phyloP scores from a whole-genome alignment of 2,888 invertebrate species.

The Lymantria dispar region DNA sequence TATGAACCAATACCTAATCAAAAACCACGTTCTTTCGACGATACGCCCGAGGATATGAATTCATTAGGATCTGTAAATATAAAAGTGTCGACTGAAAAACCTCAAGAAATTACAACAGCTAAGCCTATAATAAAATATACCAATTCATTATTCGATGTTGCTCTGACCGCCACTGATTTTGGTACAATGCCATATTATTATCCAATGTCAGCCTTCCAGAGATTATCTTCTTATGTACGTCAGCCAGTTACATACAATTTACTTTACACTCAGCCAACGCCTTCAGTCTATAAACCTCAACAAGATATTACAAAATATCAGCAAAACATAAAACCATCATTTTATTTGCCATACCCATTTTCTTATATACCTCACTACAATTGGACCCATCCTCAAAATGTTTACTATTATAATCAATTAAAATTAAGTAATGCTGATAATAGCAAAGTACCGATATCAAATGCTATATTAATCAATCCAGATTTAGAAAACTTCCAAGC shows the following conservation, averaged over 20 bases:
- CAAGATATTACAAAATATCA: conserved; percentile 10
- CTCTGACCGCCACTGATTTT: conserved; percentile 38
- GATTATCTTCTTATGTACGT: conserved; percentile 48
- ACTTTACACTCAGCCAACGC: not conserved
- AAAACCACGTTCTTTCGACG: not conserved
- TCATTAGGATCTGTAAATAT: not conserved
- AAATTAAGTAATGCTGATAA: conserved; percentile 10
- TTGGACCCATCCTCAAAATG: conserved; percentile 12
- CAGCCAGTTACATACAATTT: conserved; percentile 4
- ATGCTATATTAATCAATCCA: conserved; percentile 32
- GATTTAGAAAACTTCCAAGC: conserved; percentile 28
- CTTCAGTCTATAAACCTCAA: not conserved
- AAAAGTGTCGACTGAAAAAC: not conserved
- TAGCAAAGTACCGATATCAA: conserved; percentile 2
- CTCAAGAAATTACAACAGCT: not conserved
- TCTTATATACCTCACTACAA: conserved; percentile 42
- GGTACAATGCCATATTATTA: conserved; percentile 56
- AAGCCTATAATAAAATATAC: conserved; percentile 9
- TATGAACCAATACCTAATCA: conserved; percentile 2
- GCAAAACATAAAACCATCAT: conserved; percentile 34
- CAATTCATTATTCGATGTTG: conserved; percentile 37
- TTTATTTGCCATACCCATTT: conserved; percentile 56
- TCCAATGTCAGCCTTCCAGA: conserved; percentile 52
- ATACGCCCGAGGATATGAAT: not conserved
- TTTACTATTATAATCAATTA: not conserved